A percentile compares a stretch with the other conserved stretches of the same genome.
These are phyloP conservation scores for Falco punctatus DNA, from an alignment of 2,113 vertebrate genomes.

Conservation along the genomic window DNA sequence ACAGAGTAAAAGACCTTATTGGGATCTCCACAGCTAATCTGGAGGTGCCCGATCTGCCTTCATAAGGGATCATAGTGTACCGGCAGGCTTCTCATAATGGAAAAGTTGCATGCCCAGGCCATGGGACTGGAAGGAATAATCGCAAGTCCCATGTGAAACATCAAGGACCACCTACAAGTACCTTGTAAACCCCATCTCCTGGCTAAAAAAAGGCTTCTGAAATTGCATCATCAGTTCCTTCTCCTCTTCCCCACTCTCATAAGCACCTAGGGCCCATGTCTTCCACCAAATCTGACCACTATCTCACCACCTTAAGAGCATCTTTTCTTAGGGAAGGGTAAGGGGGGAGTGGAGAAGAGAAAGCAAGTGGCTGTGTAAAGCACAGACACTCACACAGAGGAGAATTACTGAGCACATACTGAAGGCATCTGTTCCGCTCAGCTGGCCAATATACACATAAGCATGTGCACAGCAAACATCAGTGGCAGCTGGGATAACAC, in stretches of 20 bases:
- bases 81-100: background rate
- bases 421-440: background rate
- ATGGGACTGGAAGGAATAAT: background rate
- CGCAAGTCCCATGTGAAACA: background rate
- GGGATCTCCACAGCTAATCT: background rate
- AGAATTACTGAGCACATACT: background rate
- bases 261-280: background rate
- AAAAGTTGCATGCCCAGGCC: background rate
- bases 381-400: background rate
- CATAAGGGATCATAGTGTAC: background rate
- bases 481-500: background rate
- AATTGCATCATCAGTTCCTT: background rate
- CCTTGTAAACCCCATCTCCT: background rate
- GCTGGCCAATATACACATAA: background rate
- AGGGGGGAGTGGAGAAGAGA: background rate
- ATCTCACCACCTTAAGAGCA: background rate
- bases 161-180: background rate
- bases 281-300: accelerated
- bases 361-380: background rate
- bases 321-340: background rate
- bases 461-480: background rate
- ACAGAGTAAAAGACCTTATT: background rate
- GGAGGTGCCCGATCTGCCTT: background rate
- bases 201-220: background rate
- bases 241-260: background rate